Percentiles rank a stretch among this genome's conserved stretches.
Conservation (phyloP, 1,140 invertebrate genomes). For the Eurosta solidaginis region DNA sequence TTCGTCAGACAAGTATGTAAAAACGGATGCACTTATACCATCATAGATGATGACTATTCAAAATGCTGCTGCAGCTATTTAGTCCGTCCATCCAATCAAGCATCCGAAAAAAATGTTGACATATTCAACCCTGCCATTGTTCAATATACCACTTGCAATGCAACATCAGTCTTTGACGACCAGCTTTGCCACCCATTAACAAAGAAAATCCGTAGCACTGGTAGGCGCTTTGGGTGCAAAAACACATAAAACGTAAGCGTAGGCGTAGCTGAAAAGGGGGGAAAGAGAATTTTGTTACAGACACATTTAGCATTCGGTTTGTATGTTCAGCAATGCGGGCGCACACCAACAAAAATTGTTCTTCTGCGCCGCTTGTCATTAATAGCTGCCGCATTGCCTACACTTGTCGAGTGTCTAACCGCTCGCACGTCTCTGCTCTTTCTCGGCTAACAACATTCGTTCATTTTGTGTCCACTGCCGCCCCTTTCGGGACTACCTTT, state of each 20-base stretch:
- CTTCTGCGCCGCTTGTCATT: background rate
- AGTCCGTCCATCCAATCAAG: conserved; percentile 8
- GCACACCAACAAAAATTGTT: background rate
- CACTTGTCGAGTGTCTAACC: background rate
- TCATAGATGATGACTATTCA: background rate
- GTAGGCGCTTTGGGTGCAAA: background rate
- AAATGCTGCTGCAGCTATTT: background rate
- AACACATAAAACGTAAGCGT: background rate
- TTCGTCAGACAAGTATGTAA: no score
- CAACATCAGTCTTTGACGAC: background rate
- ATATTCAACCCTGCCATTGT: background rate
- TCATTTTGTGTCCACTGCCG: no score
- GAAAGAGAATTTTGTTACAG: background rate
- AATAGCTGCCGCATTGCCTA: conserved; percentile 19
- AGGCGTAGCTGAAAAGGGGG: background rate
- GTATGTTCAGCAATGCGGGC: background rate
- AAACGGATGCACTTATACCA: no score
- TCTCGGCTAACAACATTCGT: background rate
- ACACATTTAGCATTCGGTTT: background rate
- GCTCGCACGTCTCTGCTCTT: background rate
- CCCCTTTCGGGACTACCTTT: background rate
- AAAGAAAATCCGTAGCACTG: background rate
- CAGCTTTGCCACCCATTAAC: background rate
- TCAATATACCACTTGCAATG: background rate
- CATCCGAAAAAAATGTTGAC: background rate